Evolutionary conservation across 2,888 invertebrate species (phyloP), one percentile per base, ranked within the genome.

Genomic region (Cartodere bifasciata): DNA sequence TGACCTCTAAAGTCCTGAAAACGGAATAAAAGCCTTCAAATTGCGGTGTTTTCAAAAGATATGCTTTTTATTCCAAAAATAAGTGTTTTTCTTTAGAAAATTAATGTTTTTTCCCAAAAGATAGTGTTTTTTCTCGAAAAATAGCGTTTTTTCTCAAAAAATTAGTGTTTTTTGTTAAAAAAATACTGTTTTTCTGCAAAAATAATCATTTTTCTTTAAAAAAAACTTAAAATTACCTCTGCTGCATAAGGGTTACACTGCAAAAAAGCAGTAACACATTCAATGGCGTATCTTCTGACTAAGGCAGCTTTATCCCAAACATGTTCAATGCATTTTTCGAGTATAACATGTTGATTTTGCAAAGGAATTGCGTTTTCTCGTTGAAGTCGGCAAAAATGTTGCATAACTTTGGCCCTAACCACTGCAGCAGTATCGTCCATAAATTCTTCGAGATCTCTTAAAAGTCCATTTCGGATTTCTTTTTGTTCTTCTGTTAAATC

Each of bases 221-320:
- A n/a, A 20, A 12, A 21, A 28, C 27, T 17, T 15, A 23, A 25
- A 51, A 63, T 65, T 45, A 80, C 68, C 62, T 76, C 75, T 0
- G 78, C 75, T n/a, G 83, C 77, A 58, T 78, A 94, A 3, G 86
- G 83, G 63, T 95, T 94, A 41, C 75, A 72, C 54, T 84, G 76
- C 22, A 95, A 61, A 54, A 92, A 78, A 10, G 76, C 67, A 38
- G 79, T 79, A 3, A 87, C 53, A 17, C 87, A 65, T 48, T 77
- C 78, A 33, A 87, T 72, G 3, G 92, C 85, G 38, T 75, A 73
- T 59, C 88, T 92, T 16, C 94, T 68, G 0, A 92, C 94, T 32
- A 72, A 67, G 4, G 83, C 79, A 2, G 83, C 81, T 55, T 81
- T 85, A 56, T 95, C 95, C 31, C 72, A 65, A 23, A 95, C 62